Percentiles rank a stretch among this genome's conserved stretches.
These are phyloP conservation scores for Todiramphus chloris DNA, from an alignment of 2,113 vertebrate species.

Conservation along the genomic window DNA sequence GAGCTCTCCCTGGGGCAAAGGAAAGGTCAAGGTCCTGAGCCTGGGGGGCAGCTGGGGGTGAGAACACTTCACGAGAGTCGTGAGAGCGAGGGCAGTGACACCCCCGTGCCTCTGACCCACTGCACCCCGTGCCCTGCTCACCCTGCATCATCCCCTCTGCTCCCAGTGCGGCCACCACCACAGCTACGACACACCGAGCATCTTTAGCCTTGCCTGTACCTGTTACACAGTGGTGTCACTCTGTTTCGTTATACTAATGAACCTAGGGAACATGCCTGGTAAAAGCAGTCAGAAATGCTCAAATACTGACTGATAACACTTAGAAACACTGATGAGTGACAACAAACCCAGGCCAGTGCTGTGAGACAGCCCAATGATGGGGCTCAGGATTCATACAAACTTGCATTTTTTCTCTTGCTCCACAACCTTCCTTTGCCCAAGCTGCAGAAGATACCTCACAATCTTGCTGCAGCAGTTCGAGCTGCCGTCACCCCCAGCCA, in stretches of 20 bases:
- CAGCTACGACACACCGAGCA: accelerated
- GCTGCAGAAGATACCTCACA: not conserved
- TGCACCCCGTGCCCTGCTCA: not conserved
- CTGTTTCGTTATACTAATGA: not conserved
- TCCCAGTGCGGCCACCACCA: accelerated
- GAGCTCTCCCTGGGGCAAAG: not conserved
- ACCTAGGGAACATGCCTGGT: accelerated
- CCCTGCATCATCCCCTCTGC: not conserved
- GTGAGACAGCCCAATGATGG: no score
- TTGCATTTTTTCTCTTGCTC: not conserved
- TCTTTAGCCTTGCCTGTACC: not conserved
- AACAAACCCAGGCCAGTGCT: not conserved
- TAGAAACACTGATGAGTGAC: not conserved
- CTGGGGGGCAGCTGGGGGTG: not conserved
- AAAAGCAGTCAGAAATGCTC: not conserved
- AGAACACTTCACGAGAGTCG: not conserved
- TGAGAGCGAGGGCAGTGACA: not conserved
- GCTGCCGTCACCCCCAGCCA: not conserved
- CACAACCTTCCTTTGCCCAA: not conserved
- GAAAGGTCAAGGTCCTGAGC: not conserved
- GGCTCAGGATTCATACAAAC: not conserved
- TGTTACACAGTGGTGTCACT: accelerated
- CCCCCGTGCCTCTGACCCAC: not conserved
- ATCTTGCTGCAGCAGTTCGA: not conserved
- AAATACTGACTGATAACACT: not conserved